Evolutionary conservation across 2,113 vertebrate species (phyloP).

Genomic region (Murina feae): DNA sequence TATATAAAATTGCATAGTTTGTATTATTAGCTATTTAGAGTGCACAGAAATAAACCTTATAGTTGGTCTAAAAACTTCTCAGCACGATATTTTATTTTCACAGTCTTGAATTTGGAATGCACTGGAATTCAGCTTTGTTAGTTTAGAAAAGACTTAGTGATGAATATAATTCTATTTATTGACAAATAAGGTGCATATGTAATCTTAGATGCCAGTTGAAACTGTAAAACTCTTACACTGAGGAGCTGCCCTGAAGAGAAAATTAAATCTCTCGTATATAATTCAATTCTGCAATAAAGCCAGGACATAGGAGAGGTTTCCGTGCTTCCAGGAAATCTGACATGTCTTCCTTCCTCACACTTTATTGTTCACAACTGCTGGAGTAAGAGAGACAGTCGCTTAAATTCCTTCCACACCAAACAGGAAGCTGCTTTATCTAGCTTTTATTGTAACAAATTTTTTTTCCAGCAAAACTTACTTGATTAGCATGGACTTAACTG

Average conservation of each 20-base stretch:
- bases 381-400: neutral
- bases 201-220: neutral
- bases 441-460: neutral
- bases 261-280: neutral
- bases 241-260: neutral
- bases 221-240: neutral
- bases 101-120: neutral
- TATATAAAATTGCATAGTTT: neutral
- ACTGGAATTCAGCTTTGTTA: neutral
- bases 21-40: neutral
- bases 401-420: neutral
- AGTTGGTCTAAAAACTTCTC: neutral
- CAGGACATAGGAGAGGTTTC: neutral
- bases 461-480: neutral
- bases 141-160: neutral
- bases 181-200: neutral
- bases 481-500: neutral
- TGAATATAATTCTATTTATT: neutral
- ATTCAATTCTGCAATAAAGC: neutral
- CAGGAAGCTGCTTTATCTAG: neutral
- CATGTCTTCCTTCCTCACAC: neutral
- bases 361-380: neutral
- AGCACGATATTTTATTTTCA: neutral
- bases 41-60: neutral
- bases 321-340: neutral